phyloP scores from a whole-genome alignment of 2,113 vertebrate genomes.

The Gnathonemus echidnorhynchus region DNA sequence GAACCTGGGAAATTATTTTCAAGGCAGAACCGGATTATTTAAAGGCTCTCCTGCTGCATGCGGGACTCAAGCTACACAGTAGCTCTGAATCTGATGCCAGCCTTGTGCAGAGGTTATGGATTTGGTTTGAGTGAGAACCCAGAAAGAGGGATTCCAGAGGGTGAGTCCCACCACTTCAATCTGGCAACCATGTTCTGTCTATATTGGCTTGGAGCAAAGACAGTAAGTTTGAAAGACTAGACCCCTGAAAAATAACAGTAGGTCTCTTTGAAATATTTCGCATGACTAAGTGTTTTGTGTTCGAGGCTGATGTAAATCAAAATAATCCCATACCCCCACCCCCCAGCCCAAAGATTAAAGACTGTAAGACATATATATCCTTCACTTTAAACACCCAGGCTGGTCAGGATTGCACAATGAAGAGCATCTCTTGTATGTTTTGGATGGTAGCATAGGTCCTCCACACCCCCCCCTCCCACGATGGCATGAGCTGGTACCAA shows the following conservation, averaged over 20 bases:
- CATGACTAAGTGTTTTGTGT: conserved; percentile 12
- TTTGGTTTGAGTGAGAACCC: not conserved
- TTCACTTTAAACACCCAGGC: not conserved
- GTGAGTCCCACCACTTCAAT: not conserved
- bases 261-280: conserved; percentile 13
- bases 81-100: not conserved
- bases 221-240: not conserved
- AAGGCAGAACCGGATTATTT: not conserved
- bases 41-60: not conserved
- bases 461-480: not conserved
- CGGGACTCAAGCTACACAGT: not conserved
- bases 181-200: not conserved
- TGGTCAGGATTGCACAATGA: not conserved
- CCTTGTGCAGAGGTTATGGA: not conserved
- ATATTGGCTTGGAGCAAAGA: not conserved
- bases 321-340: not conserved
- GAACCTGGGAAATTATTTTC: not conserved
- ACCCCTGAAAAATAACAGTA: not conserved
- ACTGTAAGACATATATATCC: not conserved
- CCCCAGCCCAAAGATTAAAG: not conserved
- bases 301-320: not conserved
- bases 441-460: not conserved
- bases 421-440: not conserved
- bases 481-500: not conserved
- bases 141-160: not conserved